phyloP scores from a whole-genome alignment of 2,113 vertebrate genomes.

The Puffinus mauretanicus region DNA sequence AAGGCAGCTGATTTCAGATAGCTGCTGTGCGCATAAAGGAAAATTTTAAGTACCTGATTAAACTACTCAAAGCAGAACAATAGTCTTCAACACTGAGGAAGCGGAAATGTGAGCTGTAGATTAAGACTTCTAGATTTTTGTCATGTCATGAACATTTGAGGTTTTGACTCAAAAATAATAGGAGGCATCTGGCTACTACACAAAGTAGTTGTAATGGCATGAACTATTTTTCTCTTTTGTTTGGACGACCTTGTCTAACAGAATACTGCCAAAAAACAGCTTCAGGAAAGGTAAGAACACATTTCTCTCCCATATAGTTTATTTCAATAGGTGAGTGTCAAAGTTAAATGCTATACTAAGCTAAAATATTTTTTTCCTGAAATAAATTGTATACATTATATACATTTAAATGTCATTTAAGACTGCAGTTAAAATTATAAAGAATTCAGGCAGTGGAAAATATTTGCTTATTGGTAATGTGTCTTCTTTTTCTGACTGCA shows the following conservation, averaged over 20 bases:
- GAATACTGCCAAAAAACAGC: not conserved
- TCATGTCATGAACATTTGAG: not conserved
- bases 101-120: not conserved
- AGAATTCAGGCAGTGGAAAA: not conserved
- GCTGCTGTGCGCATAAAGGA: not conserved
- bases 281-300: not conserved
- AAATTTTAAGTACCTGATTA: not conserved
- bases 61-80: not conserved
- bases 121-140: not conserved
- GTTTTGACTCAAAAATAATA: not conserved
- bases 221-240: not conserved
- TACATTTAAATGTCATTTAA: not conserved
- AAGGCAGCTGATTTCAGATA: not conserved
- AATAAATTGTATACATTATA: not conserved
- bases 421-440: not conserved
- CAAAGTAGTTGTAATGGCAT: not conserved
- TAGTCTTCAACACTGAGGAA: not conserved
- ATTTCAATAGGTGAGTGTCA: not conserved
- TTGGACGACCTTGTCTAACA: not conserved
- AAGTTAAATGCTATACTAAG: not conserved
- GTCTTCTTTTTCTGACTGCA: not conserved
- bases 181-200: not conserved
- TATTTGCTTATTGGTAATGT: not conserved
- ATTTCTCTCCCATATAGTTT: not conserved
- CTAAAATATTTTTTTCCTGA: not conserved